Evolutionary conservation across 2,888 invertebrate species (phyloP).

Genomic region (Lutraria lutraria): DNA sequence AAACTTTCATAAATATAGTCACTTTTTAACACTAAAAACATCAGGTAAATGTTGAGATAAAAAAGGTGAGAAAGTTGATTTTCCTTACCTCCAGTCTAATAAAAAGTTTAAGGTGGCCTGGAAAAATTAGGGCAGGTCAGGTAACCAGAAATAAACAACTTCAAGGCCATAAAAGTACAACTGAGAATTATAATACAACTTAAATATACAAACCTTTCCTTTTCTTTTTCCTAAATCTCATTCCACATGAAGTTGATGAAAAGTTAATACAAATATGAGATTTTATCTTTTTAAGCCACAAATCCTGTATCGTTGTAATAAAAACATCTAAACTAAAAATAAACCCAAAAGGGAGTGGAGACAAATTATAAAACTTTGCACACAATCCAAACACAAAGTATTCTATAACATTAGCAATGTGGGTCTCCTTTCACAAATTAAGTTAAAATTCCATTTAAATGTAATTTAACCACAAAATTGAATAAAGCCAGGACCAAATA

Average conservation of each 20-base stretch:
- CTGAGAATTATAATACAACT: neutral
- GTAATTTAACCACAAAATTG: neutral
- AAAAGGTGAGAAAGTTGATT: no score
- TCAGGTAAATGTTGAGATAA: no score
- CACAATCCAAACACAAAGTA: neutral
- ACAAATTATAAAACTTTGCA: neutral
- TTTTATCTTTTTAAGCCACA: neutral
- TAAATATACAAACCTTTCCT: constrained; percentile 15
- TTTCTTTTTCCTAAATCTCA: constrained; percentile 19
- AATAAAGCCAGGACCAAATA: neutral
- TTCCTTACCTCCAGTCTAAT: no score
- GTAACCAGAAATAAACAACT: no score
- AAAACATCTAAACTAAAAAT: neutral
- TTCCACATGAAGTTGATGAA: neutral
- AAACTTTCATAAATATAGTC: no score
- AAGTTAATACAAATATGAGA: neutral
- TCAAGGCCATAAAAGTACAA: no score
- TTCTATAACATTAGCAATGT: neutral
- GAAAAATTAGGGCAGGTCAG: no score
- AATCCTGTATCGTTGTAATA: neutral
- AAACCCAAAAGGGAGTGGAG: neutral
- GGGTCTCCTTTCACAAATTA: constrained; percentile 11
- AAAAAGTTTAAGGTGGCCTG: no score
- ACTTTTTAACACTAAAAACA: neutral
- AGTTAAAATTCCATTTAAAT: constrained; percentile 18